Conservation (phyloP, 2,888 invertebrate species). For the Nasonovia ribisnigri region DNA sequence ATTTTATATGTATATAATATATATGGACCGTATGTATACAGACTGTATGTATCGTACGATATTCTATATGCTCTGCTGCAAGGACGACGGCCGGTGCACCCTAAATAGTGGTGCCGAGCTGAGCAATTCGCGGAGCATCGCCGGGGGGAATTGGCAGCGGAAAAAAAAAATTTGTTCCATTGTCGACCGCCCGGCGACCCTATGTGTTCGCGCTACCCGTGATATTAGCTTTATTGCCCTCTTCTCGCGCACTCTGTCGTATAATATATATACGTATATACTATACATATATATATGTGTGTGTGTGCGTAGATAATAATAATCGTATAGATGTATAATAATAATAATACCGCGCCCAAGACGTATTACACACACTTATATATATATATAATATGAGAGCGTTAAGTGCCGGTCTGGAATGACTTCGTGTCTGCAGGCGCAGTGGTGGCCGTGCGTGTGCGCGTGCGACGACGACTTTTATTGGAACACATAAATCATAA, state of each 20-base stretch:
- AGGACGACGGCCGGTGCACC: neutral
- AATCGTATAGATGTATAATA: slow-evolving; percentile 25
- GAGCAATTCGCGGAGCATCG: slow-evolving; percentile 1
- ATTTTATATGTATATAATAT: neutral
- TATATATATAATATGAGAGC: neutral
- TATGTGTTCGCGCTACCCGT: neutral
- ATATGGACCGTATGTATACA: no score
- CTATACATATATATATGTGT: neutral
- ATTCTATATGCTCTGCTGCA: neutral
- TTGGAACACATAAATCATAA: slow-evolving; percentile 60
- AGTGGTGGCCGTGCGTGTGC: neutral
- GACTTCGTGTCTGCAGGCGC: neutral
- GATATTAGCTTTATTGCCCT: slow-evolving; percentile 63
- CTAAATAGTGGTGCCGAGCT: neutral
- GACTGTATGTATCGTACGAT: neutral
- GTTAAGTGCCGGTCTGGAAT: slow-evolving; percentile 30
- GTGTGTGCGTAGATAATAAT: slow-evolving; percentile 18
- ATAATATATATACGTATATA: neutral
- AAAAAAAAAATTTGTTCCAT: slow-evolving; percentile 55
- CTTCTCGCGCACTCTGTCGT: neutral
- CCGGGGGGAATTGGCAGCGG: slow-evolving; percentile 24
- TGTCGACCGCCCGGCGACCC: slow-evolving; percentile 48
- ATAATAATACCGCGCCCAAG: slow-evolving; percentile 27
- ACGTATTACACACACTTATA: neutral
- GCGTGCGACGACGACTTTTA: slow-evolving; percentile 38